Evolutionary conservation across 2,113 vertebrate genomes (phyloP).

Genomic region (Hystrix brachyura): DNA sequence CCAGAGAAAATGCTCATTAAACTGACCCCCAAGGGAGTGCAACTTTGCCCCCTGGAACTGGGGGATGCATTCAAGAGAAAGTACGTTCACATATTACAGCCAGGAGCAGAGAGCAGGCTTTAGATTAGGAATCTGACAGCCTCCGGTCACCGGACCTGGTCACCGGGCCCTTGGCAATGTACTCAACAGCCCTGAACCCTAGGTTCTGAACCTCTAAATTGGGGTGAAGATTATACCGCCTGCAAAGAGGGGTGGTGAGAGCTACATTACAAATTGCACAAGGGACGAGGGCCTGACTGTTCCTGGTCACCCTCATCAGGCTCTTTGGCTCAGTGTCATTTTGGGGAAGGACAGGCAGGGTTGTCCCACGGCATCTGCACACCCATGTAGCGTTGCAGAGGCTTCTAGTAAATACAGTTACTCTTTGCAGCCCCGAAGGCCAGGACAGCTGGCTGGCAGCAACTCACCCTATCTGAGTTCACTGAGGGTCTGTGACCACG

Average conservation of each 20-base stretch:
- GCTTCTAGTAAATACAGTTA: neutral
- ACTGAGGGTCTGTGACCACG: neutral
- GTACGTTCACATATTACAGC: neutral
- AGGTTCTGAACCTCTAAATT: neutral
- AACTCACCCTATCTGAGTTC: neutral
- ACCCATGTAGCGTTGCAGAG: neutral
- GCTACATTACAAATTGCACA: neutral
- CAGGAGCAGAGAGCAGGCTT: neutral
- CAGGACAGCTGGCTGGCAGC: neutral
- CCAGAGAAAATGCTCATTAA: neutral
- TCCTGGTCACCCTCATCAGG: neutral
- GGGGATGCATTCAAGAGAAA: neutral
- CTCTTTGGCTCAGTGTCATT: neutral
- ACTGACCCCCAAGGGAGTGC: neutral
- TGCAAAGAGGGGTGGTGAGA: neutral
- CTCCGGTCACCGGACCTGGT: too few species aligned
- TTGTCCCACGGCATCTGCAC: neutral
- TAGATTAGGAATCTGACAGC: neutral
- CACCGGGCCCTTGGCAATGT: neutral
- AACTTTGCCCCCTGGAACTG: neutral
- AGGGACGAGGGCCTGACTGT: neutral
- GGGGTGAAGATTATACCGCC: too few species aligned
- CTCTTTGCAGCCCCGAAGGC: neutral
- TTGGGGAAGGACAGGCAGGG: neutral
- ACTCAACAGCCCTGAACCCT: neutral